Evolutionary conservation across 1,140 invertebrate genomes (phyloP), one percentile per base, ranked within the genome.

Genomic region (Orius laevigatus): DNA sequence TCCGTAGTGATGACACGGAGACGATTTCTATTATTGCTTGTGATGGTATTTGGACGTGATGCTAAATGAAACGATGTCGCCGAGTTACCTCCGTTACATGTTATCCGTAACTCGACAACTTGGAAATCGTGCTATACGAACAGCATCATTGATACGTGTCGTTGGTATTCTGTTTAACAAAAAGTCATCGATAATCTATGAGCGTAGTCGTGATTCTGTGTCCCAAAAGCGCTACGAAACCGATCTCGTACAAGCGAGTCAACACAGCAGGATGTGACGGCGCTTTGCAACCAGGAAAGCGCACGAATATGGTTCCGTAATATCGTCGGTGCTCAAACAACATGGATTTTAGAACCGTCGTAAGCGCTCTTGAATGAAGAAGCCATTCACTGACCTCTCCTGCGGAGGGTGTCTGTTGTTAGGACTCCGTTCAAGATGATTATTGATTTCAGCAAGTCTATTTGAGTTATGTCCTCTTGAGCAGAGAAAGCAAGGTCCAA

Each of bases 41-140:
- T 68, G 95, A 99, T 66, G 95, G 95, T 53, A 86, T 98, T 49
- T 98, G 93, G 91, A 98, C 74, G 94, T 98, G 34, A 86, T 87
- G 82, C 81, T 75, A 58, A 98, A 97, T 69, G 86, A 94, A 66
- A 90, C 95, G 63, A 73, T 98, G 48, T 96, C 90, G 70, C 75
- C 84, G 61, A n/a, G n/a, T n/a, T 97, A 93, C 72, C 80, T 98
- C 57, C 76, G 85, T 60, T 87, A 84, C 57, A 75, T 92, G 57
- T 74, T 98, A 55, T 71, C 77, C 57, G 73, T 97, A 54, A 90
- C 89, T n/a, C 11, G 75, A 82, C 62, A 83, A 97, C 70, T 73
- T 98, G 57, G 81, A 87, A 62, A 72, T 74, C 57, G 83, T 98
- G 63, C 84, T n/a, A n/a, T n/a, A n/a, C 87, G 62, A 94, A 95